Evolutionary conservation across 1,140 invertebrate species (phyloP).

Genomic region (Aphis gossypii): DNA sequence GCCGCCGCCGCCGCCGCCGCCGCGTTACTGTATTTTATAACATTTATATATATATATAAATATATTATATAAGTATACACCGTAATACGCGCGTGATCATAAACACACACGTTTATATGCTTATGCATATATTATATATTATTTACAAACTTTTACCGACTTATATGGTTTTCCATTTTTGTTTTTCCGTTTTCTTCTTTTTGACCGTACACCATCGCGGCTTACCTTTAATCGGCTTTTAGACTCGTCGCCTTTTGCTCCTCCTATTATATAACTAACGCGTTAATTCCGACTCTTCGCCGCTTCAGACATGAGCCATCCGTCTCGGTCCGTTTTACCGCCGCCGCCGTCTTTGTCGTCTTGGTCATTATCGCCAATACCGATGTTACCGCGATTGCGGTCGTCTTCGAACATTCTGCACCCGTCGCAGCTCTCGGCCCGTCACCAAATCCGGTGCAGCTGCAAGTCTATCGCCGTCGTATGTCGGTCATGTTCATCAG

Average conservation of each 20-base stretch:
- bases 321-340: conserved; percentile 6
- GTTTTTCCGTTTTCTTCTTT: not conserved
- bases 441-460: not conserved
- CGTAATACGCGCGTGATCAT: not conserved
- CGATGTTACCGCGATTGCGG: not conserved
- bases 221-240: not conserved
- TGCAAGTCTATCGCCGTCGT: not conserved
- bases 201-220: not conserved
- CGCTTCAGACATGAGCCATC: not conserved
- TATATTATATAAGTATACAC: not conserved
- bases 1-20: not conserved
- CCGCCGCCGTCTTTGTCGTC: not conserved
- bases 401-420: not conserved
- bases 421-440: not conserved
- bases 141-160: not conserved
- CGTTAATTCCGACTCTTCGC: not conserved
- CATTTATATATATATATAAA: not conserved
- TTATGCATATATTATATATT: not conserved
- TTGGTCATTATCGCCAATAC: not conserved
- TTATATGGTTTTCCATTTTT: not conserved
- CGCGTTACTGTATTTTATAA: not conserved
- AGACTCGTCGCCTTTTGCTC: not conserved
- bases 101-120: not conserved
- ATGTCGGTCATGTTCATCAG: conserved; percentile 44
- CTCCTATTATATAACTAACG: not conserved